Percentiles rank a stretch among this genome's conserved stretches.
These are phyloP conservation scores for Eleutherodactylus coqui DNA, from an alignment of 2,797 vertebrate genomes.

Conservation along the genomic window DNA sequence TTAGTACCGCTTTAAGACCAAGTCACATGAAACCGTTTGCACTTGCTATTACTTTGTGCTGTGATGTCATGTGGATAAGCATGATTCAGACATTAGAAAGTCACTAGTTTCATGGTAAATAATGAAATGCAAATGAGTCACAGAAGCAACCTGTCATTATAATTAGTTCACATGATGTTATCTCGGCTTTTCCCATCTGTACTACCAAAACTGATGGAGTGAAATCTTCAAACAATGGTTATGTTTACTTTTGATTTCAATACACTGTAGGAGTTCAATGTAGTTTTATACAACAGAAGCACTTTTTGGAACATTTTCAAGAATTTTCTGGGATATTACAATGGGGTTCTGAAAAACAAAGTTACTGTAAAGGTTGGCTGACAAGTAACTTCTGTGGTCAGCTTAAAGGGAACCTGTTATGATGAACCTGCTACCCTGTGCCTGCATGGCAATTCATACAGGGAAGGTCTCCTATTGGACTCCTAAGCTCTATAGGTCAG, in stretches of 20 bases:
- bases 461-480: too few relatives aligned
- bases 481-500: too few relatives aligned
- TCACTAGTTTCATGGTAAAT: conserved; percentile 17
- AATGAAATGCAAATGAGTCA: conserved; percentile 9
- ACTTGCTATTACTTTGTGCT: background rate
- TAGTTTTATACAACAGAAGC: background rate
- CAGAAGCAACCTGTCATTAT: background rate
- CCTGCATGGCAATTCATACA: too few relatives aligned
- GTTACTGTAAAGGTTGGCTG: too few relatives aligned
- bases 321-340: background rate
- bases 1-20: too few relatives aligned
- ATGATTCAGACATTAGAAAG: conserved; percentile 27
- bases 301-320: background rate
- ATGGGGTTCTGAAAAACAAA: background rate
- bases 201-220: background rate
- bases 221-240: background rate
- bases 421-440: too few relatives aligned
- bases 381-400: too few relatives aligned
- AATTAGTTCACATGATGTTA: background rate
- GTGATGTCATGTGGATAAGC: background rate
- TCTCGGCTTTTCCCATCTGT: background rate
- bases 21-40: background rate
- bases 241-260: background rate
- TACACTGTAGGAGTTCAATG: too few relatives aligned
- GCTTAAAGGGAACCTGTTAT: too few relatives aligned